Conservation (phyloP, 64 coral and sea anemone species). For the Dendronephthya gigantea region DNA sequence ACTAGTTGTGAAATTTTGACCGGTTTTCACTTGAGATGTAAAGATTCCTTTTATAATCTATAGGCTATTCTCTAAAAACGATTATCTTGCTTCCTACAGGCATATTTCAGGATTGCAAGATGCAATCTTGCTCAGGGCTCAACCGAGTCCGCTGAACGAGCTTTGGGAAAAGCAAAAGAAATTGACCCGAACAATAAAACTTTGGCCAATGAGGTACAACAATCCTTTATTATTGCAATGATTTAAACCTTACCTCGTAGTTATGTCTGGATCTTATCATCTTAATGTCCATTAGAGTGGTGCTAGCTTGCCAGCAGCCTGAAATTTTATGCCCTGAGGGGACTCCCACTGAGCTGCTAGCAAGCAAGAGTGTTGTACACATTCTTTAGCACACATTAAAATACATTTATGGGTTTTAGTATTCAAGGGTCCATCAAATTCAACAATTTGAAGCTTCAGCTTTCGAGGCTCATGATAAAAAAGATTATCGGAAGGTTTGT, state of each 20-base stretch:
- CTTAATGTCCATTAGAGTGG: background rate
- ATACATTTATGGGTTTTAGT: background rate
- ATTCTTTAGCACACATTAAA: background rate
- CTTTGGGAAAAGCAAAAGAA: slow-evolving; percentile 61
- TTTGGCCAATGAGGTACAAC: slow-evolving; percentile 76
- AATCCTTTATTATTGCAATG: background rate
- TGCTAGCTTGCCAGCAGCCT: too few relatives aligned
- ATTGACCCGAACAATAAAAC: slow-evolving; percentile 78
- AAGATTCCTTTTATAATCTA: background rate
- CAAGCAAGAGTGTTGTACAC: background rate
- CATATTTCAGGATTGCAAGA: slow-evolving; percentile 75
- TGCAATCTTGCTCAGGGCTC: slow-evolving; percentile 83
- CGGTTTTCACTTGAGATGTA: too few relatives aligned
- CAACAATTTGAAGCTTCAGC: slow-evolving; percentile 74
- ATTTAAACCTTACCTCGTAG: background rate
- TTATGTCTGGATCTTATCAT: background rate
- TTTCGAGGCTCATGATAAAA: slow-evolving; percentile 72
- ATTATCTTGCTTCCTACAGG: slow-evolving; percentile 31
- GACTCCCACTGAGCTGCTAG: too few relatives aligned
- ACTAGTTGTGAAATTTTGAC: too few relatives aligned
- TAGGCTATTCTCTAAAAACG: background rate
- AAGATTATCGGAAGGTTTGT: slow-evolving; percentile 87
- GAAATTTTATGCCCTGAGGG: too few relatives aligned
- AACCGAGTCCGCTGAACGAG: slow-evolving; percentile 49
- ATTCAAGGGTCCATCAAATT: slow-evolving; percentile 20